Evolutionary conservation across 2,797 vertebrate species (phyloP), one percentile per base, ranked within the genome.

Genomic region (Rhinoraja longicauda): DNA sequence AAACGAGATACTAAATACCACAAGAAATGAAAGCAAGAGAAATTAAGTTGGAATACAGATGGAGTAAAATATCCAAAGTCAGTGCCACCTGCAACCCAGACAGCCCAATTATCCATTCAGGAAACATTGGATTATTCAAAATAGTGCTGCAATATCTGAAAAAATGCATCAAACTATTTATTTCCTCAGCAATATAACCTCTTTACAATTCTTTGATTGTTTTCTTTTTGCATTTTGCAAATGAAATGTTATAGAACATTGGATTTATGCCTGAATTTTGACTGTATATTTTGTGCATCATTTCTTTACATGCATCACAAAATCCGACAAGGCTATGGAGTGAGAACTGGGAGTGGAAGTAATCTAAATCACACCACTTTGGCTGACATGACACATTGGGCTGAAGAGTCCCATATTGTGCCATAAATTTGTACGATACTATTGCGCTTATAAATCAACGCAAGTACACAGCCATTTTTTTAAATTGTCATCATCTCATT

Each of bases 71-170:
- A 86, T 86, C 82, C 57, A 84, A 5, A 59, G 24, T 84, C 81
- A 84, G 26, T n/a, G 17, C 1, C 82, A 86, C 57, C 53, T 86
- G 82, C 62, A n/a, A 86, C 59, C 26, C 82, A 62, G 29, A 59
- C 82, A 17, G 53, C 17, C 26, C 26, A 32, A 15, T 57, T 26
- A 84, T 26, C 81, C 26, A 9, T 53, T 1, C 26, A n/a, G 29
- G 26, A 62, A 86, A 86, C 82, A 86, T 62, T 86, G 82, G 82
- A 86, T 59, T 86, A 29, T 62, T 86, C 13, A 62, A 62, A 86
- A 62, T 62, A 62, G 29, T 12, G 6, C 26, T 13, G 26, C 82
- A 29, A 86, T n/a, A n/a, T 26, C 53, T 86, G 1, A 86, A 86
- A 76, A 59, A 62, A 32, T 84, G 13, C 15, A 86, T 17, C 82